These are phyloP conservation scores for Beris morrisii DNA, from an alignment of 2,888 invertebrate species.

Conservation along the genomic window DNA sequence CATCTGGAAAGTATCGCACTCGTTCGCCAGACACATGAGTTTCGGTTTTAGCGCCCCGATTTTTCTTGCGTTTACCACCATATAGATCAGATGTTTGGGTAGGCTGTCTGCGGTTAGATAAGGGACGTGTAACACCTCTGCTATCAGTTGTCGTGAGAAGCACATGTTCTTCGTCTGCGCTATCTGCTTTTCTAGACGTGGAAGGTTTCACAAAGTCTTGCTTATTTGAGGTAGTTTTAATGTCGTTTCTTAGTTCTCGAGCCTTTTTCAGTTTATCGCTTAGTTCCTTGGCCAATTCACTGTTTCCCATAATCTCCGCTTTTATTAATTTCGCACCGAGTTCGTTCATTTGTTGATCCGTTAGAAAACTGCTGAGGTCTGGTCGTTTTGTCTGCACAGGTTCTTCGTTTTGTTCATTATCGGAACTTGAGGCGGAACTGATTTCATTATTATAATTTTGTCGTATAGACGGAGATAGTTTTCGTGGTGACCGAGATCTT, in stretches of 20 bases:
- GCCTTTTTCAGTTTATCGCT: conserved; percentile 75
- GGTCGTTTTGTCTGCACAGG: background rate
- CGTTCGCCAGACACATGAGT: conserved; percentile 76
- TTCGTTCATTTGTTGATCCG: conserved; percentile 85
- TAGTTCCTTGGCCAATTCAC: conserved; percentile 67
- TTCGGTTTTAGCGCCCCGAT: conserved; percentile 59
- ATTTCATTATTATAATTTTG: background rate
- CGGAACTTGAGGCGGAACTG: background rate
- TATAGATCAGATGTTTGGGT: conserved; percentile 7
- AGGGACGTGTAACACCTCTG: conserved; percentile 70
- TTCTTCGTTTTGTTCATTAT: background rate
- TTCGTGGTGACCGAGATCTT: background rate
- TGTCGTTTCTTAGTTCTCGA: conserved; percentile 56
- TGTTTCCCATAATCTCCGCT: conserved; percentile 91
- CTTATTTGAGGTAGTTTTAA: conserved; percentile 12
- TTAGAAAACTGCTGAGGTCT: conserved; percentile 56
- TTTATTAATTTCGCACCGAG: conserved; percentile 88
- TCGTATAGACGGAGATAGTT: background rate
- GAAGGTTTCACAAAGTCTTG: conserved; percentile 2
- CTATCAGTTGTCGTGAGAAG: conserved; percentile 70
- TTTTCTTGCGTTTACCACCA: conserved; percentile 30
- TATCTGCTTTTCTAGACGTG: conserved; percentile 9
- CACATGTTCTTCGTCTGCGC: conserved; percentile 57
- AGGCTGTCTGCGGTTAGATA: conserved; percentile 50
- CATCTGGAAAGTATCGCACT: conserved; percentile 83